Conservation (phyloP, 1,140 invertebrate species). For the Papilio polyxenes region DNA sequence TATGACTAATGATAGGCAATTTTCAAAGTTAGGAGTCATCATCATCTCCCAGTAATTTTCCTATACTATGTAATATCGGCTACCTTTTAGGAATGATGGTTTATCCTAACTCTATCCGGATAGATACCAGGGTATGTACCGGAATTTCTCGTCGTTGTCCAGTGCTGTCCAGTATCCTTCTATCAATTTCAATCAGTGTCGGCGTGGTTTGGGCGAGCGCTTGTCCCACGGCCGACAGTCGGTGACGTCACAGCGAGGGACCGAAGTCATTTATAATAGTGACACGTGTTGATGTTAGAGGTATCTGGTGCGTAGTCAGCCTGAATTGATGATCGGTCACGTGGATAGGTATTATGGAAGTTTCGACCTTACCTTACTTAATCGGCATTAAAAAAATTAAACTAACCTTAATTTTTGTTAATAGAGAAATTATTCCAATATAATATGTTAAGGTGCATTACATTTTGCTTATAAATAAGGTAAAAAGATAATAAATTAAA, state of each 20-base stretch:
- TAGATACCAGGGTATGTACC: background rate
- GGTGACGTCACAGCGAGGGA: constrained; percentile 48
- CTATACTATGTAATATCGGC: too few relatives aligned
- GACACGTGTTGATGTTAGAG: constrained; percentile 58
- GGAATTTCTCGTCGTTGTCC: constrained; percentile 15
- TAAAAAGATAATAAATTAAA: background rate
- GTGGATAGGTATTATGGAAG: constrained; percentile 27
- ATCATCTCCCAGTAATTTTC: background rate
- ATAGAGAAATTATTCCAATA: too few relatives aligned
- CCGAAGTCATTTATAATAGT: constrained; percentile 61
- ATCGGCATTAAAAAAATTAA: background rate
- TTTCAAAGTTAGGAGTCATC: background rate
- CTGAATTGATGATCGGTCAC: constrained; percentile 22
- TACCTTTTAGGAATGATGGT: background rate
- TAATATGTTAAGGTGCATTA: background rate
- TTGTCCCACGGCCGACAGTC: constrained; percentile 50
- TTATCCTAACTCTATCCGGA: background rate
- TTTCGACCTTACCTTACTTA: constrained; percentile 4
- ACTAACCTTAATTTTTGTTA: too few relatives aligned
- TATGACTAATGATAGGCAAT: too few relatives aligned
- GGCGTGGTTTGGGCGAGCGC: background rate
- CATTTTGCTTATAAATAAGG: background rate
- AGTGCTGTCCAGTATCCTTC: constrained; percentile 49
- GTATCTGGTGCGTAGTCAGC: constrained; percentile 49
- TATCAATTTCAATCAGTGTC: constrained; percentile 67